Percentiles rank a stretch among this genome's conserved stretches.
Evolutionary conservation across 2,797 vertebrate species (phyloP).

Genomic region (Pseudochirops corinnae): DNA sequence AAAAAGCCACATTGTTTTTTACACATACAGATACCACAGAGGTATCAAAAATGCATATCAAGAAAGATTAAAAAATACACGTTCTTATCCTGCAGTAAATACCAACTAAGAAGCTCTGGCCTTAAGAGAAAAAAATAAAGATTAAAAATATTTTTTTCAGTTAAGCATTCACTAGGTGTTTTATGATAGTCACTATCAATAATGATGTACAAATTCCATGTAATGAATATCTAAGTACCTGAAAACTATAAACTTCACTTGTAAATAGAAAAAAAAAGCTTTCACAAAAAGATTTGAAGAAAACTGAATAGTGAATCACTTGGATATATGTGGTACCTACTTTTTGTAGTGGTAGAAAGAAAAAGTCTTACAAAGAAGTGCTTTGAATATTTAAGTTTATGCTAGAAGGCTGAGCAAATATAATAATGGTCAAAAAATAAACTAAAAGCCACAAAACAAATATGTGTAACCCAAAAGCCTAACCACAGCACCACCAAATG

Average conservation of each 20-base stretch:
- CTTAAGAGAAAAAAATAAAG: slow-evolving; percentile 81
- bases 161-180: slow-evolving; percentile 69
- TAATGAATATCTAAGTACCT: slow-evolving; percentile 26
- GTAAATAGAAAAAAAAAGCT: slow-evolving; percentile 26
- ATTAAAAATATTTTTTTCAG: slow-evolving; percentile 82
- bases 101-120: slow-evolving; percentile 78
- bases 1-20: not conserved
- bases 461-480: slow-evolving; percentile 66
- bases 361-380: slow-evolving; percentile 40
- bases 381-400: slow-evolving; percentile 35
- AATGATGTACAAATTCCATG: not conserved
- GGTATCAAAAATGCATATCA: slow-evolving; percentile 18
- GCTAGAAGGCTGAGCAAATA: slow-evolving; percentile 64
- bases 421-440: slow-evolving; percentile 69
- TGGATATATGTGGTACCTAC: slow-evolving; percentile 9
- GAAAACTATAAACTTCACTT: slow-evolving; percentile 54
- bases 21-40: not conserved
- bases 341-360: slow-evolving; percentile 52
- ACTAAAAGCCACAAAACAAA: slow-evolving; percentile 77
- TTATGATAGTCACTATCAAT: slow-evolving; percentile 56
- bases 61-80: slow-evolving; percentile 17
- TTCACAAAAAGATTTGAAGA: slow-evolving; percentile 47
- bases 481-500: slow-evolving; percentile 65
- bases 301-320: slow-evolving; percentile 23
- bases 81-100: slow-evolving; percentile 71